phyloP scores from a whole-genome alignment of 2,113 vertebrate species.

The Catharus minimus region DNA sequence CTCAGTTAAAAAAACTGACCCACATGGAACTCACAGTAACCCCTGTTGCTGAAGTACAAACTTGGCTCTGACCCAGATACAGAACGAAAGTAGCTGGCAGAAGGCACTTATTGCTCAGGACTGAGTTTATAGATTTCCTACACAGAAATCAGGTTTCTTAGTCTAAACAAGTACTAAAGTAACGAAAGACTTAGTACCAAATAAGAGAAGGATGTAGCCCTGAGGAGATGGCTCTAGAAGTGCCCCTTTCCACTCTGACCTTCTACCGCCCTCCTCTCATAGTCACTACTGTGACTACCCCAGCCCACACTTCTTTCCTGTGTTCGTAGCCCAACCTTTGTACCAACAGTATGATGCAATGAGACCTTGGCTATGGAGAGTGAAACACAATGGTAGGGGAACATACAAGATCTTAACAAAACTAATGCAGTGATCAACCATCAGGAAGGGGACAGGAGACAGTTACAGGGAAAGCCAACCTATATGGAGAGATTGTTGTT shows the following conservation, averaged over 20 bases:
- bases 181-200: no score
- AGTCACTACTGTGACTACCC: background rate
- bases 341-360: background rate
- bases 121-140: background rate
- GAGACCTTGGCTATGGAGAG: background rate
- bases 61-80: background rate
- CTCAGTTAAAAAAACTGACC: background rate
- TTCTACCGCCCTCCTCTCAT: background rate
- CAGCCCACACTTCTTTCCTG: background rate
- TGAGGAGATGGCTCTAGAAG: background rate
- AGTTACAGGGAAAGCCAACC: background rate
- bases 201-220: background rate
- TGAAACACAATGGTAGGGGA: background rate
- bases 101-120: background rate
- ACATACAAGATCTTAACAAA: accelerated
- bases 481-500: background rate
- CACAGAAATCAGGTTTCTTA: background rate
- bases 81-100: background rate
- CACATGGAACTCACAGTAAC: background rate
- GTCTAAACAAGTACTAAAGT: no score
- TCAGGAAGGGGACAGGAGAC: background rate
- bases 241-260: background rate
- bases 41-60: background rate
- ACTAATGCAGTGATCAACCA: background rate
- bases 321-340: background rate